phyloP scores from a whole-genome alignment of 1,140 invertebrate species.

The Saxidomus purpurata region DNA sequence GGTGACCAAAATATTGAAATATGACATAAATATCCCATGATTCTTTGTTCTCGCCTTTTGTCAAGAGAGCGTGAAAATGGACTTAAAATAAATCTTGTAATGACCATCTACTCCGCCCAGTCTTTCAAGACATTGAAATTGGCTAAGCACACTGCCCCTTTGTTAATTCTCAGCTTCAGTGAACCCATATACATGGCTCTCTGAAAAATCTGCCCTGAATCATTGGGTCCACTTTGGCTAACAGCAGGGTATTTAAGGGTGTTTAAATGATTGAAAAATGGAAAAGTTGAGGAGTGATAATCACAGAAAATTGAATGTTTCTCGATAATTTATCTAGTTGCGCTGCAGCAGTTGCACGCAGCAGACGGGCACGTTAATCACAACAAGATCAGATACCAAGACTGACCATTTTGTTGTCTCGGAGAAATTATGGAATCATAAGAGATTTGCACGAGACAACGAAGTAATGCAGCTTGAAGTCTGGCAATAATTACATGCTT shows the following conservation, averaged over 20 bases:
- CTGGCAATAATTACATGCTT: too few species aligned
- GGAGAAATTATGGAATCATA: not conserved
- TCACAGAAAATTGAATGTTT: constrained; percentile 28
- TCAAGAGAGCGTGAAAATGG: constrained; percentile 34
- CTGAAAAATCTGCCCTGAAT: not conserved
- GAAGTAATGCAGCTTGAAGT: too few species aligned
- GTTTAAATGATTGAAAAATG: constrained; percentile 43
- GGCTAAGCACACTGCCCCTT: not conserved
- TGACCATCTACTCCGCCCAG: constrained; percentile 17
- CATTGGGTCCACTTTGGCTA: not conserved
- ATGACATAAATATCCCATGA: constrained; percentile 14
- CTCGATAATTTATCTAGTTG: not conserved
- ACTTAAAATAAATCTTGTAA: constrained; percentile 43
- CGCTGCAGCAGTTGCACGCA: not conserved
- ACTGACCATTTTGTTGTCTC: constrained; percentile 8
- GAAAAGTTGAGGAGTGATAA: not conserved
- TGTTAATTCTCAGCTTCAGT: not conserved
- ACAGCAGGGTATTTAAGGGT: constrained; percentile 33
- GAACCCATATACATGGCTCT: constrained; percentile 17
- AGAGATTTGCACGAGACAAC: too few species aligned
- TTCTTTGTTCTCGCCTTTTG: constrained; percentile 2
- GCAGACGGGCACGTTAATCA: not conserved
- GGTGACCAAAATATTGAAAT: not conserved
- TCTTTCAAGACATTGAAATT: constrained; percentile 15
- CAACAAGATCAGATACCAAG: not conserved